Evolutionary conservation across 2,888 invertebrate species (phyloP).

Genomic region (Megaustenia siamemsis): DNA sequence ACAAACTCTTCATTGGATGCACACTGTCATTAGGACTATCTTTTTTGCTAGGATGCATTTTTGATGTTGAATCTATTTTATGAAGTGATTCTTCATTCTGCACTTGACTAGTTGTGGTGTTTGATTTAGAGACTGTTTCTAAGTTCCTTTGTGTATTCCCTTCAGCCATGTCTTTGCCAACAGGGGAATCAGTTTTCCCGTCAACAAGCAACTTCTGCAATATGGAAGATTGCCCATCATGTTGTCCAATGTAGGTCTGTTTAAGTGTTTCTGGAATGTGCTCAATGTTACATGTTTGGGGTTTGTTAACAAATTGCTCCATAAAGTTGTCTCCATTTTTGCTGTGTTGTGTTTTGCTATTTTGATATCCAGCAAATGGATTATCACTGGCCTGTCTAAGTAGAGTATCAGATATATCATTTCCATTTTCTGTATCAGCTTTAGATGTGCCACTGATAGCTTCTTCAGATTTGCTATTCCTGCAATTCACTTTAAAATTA

Average conservation of each 20-base stretch:
- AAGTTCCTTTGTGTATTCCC: neutral
- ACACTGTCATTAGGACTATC: neutral
- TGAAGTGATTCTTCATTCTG: neutral
- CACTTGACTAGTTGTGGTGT: too few species aligned
- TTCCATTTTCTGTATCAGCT: neutral
- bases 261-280: neutral
- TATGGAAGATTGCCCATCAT: neutral
- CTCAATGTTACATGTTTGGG: neutral
- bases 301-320: neutral
- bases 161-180: neutral
- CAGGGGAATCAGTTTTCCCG: neutral
- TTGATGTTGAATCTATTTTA: neutral
- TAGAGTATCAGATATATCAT: neutral
- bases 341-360: neutral
- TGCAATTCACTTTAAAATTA: neutral
- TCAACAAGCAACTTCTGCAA: neutral
- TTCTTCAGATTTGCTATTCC: neutral
- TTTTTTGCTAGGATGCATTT: too few species aligned
- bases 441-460: neutral
- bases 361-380: neutral
- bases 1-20: neutral
- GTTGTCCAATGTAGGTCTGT: neutral
- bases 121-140: slow-evolving; percentile 6
- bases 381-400: neutral
- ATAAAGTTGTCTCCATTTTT: neutral